Percentiles rank a stretch among this genome's conserved stretches.
phyloP scores from a whole-genome alignment of 1,140 invertebrate genomes.

The Amphibalanus amphitrite region DNA sequence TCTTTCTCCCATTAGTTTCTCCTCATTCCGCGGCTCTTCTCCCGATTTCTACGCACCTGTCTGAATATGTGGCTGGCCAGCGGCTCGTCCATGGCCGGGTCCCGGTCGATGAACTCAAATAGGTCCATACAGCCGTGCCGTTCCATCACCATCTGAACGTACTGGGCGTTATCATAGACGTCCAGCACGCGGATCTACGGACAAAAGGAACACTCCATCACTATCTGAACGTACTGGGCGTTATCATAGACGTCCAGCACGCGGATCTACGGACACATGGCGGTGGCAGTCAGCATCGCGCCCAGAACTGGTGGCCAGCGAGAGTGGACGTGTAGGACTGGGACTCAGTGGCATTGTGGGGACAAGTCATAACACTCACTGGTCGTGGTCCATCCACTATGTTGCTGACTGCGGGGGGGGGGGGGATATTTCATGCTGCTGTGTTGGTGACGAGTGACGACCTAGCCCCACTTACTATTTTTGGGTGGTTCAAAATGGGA shows the following conservation, averaged over 20 bases:
- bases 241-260: conserved; percentile 55
- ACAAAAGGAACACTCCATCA: conserved; percentile 44
- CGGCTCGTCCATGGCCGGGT: conserved; percentile 46
- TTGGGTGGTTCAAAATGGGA: conserved; percentile 4
- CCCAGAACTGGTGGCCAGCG: no score
- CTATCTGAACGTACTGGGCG: conserved; percentile 50
- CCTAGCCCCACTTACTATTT: no score
- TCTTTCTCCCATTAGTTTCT: no score
- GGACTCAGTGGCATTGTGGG: no score
- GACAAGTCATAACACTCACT: no score
- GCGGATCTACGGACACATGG: conserved; percentile 28
- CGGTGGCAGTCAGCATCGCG: background rate
- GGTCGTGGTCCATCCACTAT: no score
- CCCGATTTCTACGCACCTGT: no score
- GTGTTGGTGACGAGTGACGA: no score
- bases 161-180: conserved; percentile 50
- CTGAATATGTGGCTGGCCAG: conserved; percentile 52
- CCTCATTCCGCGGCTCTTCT: no score
- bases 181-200: conserved; percentile 42
- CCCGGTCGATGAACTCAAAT: conserved; percentile 58
- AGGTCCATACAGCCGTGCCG: conserved; percentile 62
- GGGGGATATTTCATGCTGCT: no score
- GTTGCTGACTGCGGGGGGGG: no score
- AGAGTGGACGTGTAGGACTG: no score
- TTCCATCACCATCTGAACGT: conserved; percentile 60